Evolutionary conservation across 1,140 invertebrate genomes (phyloP).

Genomic region (Leucophenga varia): DNA sequence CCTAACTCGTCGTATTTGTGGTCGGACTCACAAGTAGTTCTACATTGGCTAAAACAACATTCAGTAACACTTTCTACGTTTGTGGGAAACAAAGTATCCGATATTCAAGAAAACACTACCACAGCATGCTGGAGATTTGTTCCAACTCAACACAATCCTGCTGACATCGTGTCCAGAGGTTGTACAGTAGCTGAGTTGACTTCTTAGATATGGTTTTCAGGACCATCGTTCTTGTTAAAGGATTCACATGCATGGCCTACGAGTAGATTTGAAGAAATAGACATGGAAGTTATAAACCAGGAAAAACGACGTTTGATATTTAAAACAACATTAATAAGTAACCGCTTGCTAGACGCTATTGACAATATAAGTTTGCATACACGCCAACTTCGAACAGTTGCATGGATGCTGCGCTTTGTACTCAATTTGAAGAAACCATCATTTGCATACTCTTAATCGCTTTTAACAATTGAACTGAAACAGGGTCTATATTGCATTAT

Average conservation of each 20-base stretch:
- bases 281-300: background rate
- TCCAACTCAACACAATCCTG: background rate
- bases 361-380: background rate
- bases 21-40: constrained; percentile 4
- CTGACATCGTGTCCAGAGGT: constrained; percentile 4
- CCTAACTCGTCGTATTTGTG: background rate
- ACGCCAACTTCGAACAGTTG: background rate
- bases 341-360: background rate
- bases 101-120: constrained; percentile 4
- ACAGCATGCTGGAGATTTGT: background rate
- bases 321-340: background rate
- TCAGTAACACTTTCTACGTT: constrained; percentile 1
- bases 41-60: constrained; percentile 10
- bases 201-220: constrained; percentile 1
- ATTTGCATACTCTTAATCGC: background rate
- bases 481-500: background rate
- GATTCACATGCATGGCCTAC: background rate
- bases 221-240: background rate
- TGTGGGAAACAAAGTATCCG: background rate
- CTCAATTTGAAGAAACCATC: background rate
- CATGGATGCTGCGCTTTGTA: background rate
- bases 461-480: background rate
- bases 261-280: background rate
- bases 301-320: background rate
- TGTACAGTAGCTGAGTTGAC: background rate